Base-by-base conservation (phyloP, 2,113 vertebrate species). In the Embiotoca jacksoni region DNA sequence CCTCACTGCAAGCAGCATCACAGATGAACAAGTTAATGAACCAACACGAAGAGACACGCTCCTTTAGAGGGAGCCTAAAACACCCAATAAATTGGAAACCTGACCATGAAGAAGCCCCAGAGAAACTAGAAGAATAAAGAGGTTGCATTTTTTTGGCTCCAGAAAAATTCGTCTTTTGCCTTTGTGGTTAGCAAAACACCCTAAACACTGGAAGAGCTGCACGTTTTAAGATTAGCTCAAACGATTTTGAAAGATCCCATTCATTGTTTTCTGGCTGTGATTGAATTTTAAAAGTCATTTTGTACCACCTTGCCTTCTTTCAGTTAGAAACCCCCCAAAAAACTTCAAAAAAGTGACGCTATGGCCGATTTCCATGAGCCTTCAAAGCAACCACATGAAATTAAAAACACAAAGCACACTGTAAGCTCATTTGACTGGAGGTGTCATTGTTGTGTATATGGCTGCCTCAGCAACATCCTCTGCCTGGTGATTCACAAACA, bases 401-500 rank as follows among this genome's bases (percentile, higher is more conserved):
- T 30, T 59, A 23, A 73, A 55, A 5, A 58, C 8, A 67, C 30
- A 16, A 53, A 66, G 57, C 31, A 75, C 14, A 56, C 9, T 55
- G 13, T 33, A 49, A 33, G 60, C 49, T 69, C 39, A 16, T 60
- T 58, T 23, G 55, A 64, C 41, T 54, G 62, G 16, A 66, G 61
- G 66, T 75, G 53, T 84, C 7, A 59, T 58, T 52, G 58, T 15
- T 57, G 63, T 13, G 33, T 53, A 63, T 65, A n/a, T 55, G 75
- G 73, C 61, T 49, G 54, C 41, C 44, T 66, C 66, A 41, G 57
- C 44, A 31, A 46, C 76, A 31, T 63, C 59, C 61, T 76, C 65
- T 72, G 63, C 44, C 11, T 35, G 37, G 37, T 73, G 75, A 84
- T 73, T 81, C 50, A 75, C 6, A 84, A 50, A 23, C 65, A 62